A percentile compares a stretch with the other conserved stretches of the same genome.
phyloP scores from a whole-genome alignment of 1,140 invertebrate species.

The Oryctes rhinoceros region DNA sequence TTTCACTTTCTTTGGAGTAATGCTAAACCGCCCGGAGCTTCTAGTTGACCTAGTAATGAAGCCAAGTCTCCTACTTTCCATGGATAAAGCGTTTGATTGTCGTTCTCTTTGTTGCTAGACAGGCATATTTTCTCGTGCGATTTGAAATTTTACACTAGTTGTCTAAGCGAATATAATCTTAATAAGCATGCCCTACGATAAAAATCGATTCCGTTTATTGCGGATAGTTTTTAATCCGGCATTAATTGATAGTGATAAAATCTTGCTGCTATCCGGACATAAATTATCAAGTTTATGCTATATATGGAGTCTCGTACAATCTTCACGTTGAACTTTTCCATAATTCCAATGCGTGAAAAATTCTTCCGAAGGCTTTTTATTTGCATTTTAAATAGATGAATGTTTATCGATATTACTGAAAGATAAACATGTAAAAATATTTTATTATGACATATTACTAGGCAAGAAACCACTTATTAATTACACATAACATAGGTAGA shows the following conservation, averaged over 20 bases:
- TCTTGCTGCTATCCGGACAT: background rate
- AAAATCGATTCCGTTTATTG: background rate
- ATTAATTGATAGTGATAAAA: background rate
- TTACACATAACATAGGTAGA: too few relatives aligned
- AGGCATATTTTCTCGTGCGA: background rate
- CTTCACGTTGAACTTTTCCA: background rate
- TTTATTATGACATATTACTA: too few relatives aligned
- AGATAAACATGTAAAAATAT: background rate
- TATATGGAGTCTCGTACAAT: background rate
- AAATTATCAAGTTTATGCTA: background rate
- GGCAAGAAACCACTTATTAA: too few relatives aligned
- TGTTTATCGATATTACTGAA: background rate
- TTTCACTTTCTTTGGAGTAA: constrained; percentile 40
- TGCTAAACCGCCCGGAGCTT: constrained; percentile 33
- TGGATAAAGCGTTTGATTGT: background rate
- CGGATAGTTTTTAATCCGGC: background rate
- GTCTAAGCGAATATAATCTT: background rate
- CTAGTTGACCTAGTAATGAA: constrained; percentile 36
- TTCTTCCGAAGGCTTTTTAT: background rate
- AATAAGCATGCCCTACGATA: background rate
- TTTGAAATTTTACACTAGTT: too few relatives aligned
- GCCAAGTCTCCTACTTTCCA: constrained; percentile 39
- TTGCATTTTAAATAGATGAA: background rate
- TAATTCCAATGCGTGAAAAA: background rate
- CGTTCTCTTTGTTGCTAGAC: constrained; percentile 16